Conservation (phyloP, 2,888 invertebrate genomes). For the Pachliopta kotzebuea region DNA sequence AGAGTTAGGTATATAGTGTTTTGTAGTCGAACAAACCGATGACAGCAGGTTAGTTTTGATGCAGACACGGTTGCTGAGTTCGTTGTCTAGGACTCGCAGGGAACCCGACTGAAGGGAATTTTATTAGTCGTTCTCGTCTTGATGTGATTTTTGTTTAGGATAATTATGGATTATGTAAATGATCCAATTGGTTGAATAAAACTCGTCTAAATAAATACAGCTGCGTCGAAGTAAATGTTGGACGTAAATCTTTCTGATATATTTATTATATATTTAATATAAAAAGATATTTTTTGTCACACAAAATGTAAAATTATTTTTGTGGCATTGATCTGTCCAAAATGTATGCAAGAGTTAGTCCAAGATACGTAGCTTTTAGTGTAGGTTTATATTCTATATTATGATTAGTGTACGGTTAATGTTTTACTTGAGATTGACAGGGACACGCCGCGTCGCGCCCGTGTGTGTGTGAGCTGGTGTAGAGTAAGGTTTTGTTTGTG, state of each 20-base stretch:
- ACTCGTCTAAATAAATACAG: background rate
- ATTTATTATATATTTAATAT: constrained; percentile 45
- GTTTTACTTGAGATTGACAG: constrained; percentile 30
- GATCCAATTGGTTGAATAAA: constrained; percentile 6
- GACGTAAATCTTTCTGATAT: constrained; percentile 25
- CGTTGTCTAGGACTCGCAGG: constrained; percentile 2
- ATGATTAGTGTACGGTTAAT: constrained; percentile 39
- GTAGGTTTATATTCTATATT: constrained; percentile 39
- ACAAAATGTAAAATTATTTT: constrained; percentile 44
- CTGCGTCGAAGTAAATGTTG: background rate
- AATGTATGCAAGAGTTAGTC: constrained; percentile 46
- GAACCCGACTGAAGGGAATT: constrained; percentile 11
- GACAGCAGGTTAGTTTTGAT: constrained; percentile 13
- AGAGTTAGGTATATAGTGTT: no score
- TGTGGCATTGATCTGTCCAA: constrained; percentile 71
- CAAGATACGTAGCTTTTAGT: constrained; percentile 42
- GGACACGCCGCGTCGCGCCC: constrained; percentile 11
- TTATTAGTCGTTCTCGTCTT: constrained; percentile 13
- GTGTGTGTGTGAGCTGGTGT: constrained; percentile 32
- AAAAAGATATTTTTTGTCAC: constrained; percentile 52
- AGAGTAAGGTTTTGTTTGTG: constrained; percentile 46
- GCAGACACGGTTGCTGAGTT: constrained; percentile 3
- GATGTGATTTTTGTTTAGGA: constrained; percentile 24
- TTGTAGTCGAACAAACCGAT: background rate
- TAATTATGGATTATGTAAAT: constrained; percentile 1